These are phyloP conservation scores for Daktulosphaira vitifoliae DNA, from an alignment of 1,140 invertebrate genomes.

Conservation along the genomic window DNA sequence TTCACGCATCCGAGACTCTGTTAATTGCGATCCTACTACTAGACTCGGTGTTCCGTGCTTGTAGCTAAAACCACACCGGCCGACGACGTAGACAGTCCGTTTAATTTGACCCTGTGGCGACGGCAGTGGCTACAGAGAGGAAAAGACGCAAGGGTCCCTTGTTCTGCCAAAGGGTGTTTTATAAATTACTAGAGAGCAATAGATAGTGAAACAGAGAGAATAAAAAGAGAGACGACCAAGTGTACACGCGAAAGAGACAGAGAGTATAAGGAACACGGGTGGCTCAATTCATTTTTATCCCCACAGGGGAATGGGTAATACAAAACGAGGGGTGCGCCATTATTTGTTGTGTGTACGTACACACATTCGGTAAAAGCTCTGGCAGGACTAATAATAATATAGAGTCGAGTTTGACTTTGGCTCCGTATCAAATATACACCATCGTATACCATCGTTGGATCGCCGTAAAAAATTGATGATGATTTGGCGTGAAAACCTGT, in stretches of 20 bases:
- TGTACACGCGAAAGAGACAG: background rate
- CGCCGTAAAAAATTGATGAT: background rate
- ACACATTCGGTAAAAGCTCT: constrained; percentile 9
- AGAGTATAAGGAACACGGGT: background rate
- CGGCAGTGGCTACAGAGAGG: background rate
- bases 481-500: constrained; percentile 10
- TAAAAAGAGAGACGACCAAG: no score
- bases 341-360: constrained; percentile 21
- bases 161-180: constrained; percentile 1
- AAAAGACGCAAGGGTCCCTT: background rate
- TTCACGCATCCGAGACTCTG: background rate
- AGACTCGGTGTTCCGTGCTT: background rate
- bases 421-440: no score
- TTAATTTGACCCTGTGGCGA: constrained; percentile 16
- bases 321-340: constrained; percentile 18
- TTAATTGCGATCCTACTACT: background rate
- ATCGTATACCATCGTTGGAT: no score
- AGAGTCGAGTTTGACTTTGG: no score
- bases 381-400: no score
- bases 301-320: background rate
- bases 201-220: background rate
- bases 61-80: background rate
- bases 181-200: no score
- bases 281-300: constrained; percentile 30
- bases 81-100: background rate